phyloP scores from a whole-genome alignment of 2,797 vertebrate species.

The Cyprinella venusta region DNA sequence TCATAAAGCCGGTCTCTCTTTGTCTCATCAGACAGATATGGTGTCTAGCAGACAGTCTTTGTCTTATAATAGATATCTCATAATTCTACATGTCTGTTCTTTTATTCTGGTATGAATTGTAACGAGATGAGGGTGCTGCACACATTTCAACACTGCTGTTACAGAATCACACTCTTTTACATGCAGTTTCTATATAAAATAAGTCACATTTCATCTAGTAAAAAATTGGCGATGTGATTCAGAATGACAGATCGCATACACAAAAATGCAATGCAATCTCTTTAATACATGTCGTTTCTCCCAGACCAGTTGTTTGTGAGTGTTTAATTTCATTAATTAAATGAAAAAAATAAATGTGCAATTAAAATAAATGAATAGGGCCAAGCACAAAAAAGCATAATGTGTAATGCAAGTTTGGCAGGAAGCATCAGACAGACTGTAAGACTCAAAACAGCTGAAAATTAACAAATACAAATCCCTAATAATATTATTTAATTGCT shows the following conservation, averaged over 20 bases:
- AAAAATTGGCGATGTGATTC: neutral
- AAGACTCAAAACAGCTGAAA: neutral
- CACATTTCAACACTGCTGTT: neutral
- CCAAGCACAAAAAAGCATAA: neutral
- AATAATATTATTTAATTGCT: neutral
- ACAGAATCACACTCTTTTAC: neutral
- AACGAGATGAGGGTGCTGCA: neutral
- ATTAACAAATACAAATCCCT: too few relatives aligned
- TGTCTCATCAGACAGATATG: slow-evolving; percentile 2
- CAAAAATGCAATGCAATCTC: neutral
- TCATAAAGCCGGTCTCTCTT: neutral
- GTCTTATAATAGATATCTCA: slow-evolving; percentile 36
- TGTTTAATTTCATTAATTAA: neutral
- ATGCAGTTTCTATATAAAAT: neutral
- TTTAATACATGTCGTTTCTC: neutral
- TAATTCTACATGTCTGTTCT: slow-evolving; percentile 22
- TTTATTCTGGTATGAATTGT: slow-evolving; percentile 14
- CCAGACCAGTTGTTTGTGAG: neutral
- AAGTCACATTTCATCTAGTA: neutral
- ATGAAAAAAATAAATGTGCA: neutral
- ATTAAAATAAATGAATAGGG: neutral
- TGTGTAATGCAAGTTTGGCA: neutral
- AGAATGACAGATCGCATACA: neutral
- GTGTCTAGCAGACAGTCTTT: slow-evolving; percentile 5
- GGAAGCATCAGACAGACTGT: neutral